These are phyloP conservation scores for Colaptes auratus DNA, from an alignment of 2,113 vertebrate species.

Conservation along the genomic window DNA sequence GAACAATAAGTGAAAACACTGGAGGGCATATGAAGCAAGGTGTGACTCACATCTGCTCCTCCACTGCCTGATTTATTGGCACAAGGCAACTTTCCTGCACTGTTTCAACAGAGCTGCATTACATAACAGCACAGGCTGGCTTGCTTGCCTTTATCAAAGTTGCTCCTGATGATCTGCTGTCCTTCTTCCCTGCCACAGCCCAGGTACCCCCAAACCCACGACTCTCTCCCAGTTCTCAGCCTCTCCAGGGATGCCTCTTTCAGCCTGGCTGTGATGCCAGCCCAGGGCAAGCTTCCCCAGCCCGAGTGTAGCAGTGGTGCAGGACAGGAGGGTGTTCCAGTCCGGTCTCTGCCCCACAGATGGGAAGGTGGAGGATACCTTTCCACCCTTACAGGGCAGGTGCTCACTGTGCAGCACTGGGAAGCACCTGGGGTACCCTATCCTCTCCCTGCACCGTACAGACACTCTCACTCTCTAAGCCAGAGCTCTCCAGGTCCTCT, in stretches of 20 bases:
- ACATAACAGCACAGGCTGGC: conserved; percentile 9
- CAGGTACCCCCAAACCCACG: accelerated
- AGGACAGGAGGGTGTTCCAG: background rate
- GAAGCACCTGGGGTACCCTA: background rate
- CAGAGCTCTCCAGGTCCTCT: background rate
- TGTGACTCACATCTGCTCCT: conserved; percentile 69
- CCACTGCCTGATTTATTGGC: conserved; percentile 59
- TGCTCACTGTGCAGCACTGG: background rate
- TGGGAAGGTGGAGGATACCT: background rate
- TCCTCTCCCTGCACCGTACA: background rate
- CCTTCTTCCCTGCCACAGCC: background rate
- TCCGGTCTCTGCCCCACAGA: accelerated
- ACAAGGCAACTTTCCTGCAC: conserved; percentile 28
- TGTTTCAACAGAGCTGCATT: conserved; percentile 57
- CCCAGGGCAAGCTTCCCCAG: accelerated
- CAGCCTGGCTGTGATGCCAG: accelerated
- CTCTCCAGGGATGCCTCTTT: background rate
- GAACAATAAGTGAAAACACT: conserved; percentile 62
- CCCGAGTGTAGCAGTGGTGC: background rate
- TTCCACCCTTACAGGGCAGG: background rate
- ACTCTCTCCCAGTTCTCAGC: background rate
- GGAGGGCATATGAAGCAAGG: conserved; percentile 71
- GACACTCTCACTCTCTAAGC: background rate
- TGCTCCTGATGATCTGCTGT: background rate
- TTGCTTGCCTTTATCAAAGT: background rate